phyloP scores from a whole-genome alignment of 2,888 invertebrate genomes.

The Acronicta leporina region DNA sequence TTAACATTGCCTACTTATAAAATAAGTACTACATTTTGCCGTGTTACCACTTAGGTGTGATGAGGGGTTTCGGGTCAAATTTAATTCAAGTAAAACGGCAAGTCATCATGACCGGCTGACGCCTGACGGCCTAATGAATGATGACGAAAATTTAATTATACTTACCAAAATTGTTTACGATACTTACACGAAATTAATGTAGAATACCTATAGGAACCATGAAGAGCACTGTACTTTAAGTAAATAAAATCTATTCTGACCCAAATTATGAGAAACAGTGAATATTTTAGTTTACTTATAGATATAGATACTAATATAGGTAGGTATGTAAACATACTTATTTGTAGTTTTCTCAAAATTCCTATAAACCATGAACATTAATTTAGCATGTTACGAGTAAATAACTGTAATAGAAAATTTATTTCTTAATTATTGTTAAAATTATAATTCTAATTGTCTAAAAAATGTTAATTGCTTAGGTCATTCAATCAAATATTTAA shows the following conservation, averaged over 20 bases:
- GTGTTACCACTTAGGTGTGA: slow-evolving; percentile 44
- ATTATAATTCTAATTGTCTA: too few relatives aligned
- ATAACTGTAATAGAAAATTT: too few relatives aligned
- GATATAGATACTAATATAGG: too few relatives aligned
- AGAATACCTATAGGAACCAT: neutral
- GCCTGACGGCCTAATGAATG: slow-evolving; percentile 44
- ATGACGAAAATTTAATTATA: slow-evolving; percentile 41
- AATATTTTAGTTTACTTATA: too few relatives aligned
- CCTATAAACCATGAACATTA: too few relatives aligned
- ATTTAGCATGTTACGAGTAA: too few relatives aligned
- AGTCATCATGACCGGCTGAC: slow-evolving; percentile 44
- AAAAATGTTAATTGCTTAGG: too few relatives aligned
- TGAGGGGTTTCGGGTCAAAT: slow-evolving; percentile 41
- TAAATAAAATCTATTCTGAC: neutral
- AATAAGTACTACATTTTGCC: slow-evolving; percentile 21
- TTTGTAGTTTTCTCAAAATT: too few relatives aligned
- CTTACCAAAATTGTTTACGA: slow-evolving; percentile 39
- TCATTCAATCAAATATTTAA: too few relatives aligned
- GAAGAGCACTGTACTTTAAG: neutral
- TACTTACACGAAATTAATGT: slow-evolving; percentile 4
- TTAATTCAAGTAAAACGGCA: slow-evolving; percentile 46
- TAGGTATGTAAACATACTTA: too few relatives aligned
- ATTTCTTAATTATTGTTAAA: too few relatives aligned
- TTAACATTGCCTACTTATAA: slow-evolving; percentile 13
- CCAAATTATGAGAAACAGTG: too few relatives aligned